phyloP scores from a whole-genome alignment of 2,888 invertebrate species.

The Onthophagus sagittarius region DNA sequence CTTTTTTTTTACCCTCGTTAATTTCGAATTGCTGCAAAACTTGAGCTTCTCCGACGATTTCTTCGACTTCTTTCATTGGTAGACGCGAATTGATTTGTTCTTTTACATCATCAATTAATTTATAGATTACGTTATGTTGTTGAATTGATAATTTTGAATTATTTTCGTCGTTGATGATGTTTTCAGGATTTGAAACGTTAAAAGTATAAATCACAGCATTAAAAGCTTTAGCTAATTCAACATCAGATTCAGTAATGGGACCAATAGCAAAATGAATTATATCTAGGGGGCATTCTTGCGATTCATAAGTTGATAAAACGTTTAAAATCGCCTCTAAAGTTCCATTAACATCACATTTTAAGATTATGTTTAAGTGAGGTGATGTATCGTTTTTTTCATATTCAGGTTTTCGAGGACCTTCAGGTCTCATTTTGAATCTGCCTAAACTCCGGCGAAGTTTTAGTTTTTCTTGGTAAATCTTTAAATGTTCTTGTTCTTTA shows the following conservation, averaged over 20 bases:
- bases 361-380: slow-evolving; percentile 45
- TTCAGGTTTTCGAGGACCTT: slow-evolving; percentile 61
- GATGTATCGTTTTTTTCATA: slow-evolving; percentile 36
- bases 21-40: slow-evolving; percentile 81
- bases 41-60: slow-evolving; percentile 76
- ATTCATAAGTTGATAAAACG: slow-evolving; percentile 81
- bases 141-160: slow-evolving; percentile 58
- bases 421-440: slow-evolving; percentile 52
- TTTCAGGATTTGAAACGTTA: slow-evolving; percentile 63
- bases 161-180: slow-evolving; percentile 53
- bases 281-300: slow-evolving; percentile 72
- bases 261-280: slow-evolving; percentile 91
- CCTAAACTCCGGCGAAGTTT: slow-evolving; percentile 61
- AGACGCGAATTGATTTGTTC: slow-evolving; percentile 69
- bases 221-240: slow-evolving; percentile 76
- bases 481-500: slow-evolving; percentile 63
- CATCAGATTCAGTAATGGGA: slow-evolving; percentile 73
- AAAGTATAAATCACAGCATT: slow-evolving; percentile 84
- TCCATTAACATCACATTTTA: slow-evolving; percentile 90
- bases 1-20: slow-evolving; percentile 71
- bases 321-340: slow-evolving; percentile 94
- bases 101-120: slow-evolving; percentile 84
- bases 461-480: slow-evolving; percentile 61
- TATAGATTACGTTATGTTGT: slow-evolving; percentile 87
- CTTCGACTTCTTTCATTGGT: slow-evolving; percentile 70